These are phyloP conservation scores for Pachycephala philippinensis DNA, from an alignment of 2,113 vertebrate species.

Conservation along the genomic window DNA sequence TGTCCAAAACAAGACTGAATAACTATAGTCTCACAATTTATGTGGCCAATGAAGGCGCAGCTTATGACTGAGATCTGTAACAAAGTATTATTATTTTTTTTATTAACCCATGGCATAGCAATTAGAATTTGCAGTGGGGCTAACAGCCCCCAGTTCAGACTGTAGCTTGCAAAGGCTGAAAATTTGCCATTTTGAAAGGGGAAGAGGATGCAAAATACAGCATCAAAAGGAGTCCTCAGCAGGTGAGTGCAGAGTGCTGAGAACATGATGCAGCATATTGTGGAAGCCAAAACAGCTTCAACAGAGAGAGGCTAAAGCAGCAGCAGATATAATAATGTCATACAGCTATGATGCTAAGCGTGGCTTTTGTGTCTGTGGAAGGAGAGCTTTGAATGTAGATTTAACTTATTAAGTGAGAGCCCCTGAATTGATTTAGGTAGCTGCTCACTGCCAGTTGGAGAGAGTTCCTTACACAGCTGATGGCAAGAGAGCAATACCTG, in stretches of 20 bases:
- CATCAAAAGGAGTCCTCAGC: neutral
- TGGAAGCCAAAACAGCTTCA: neutral
- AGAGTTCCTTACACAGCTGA: neutral
- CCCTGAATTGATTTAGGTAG: neutral
- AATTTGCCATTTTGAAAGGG: neutral
- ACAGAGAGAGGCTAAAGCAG: neutral
- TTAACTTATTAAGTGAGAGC: neutral
- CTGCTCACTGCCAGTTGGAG: neutral
- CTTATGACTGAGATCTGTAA: neutral
- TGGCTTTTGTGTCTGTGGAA: neutral
- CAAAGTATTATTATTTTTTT: neutral
- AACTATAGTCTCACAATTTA: neutral
- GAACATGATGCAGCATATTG: fast-evolving
- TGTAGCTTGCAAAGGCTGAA: neutral
- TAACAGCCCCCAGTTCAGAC: neutral
- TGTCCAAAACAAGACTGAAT: neutral
- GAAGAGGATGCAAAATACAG: neutral
- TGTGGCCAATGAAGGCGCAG: neutral
- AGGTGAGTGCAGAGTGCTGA: neutral
- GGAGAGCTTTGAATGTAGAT: neutral
- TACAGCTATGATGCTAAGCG: neutral
- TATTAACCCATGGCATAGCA: neutral
- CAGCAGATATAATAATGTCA: neutral
- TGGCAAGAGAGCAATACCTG: neutral
- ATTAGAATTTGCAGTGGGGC: neutral